Conservation (phyloP, 2,888 invertebrate genomes). For the Chelonus formosanus region DNA sequence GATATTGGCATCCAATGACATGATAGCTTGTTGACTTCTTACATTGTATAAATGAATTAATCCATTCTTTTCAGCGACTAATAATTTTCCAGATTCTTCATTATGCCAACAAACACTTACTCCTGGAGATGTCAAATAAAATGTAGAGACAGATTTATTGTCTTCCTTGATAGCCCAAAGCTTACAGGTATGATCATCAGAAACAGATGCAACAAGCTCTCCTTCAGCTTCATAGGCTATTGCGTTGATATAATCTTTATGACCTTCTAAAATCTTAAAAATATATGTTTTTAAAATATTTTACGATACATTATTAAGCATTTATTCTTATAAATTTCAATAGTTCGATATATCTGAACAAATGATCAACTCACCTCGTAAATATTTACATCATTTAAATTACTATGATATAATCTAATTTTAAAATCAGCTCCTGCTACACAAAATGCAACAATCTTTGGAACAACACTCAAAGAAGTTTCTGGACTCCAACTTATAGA, state of each 20-base stretch:
- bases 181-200: slow-evolving; percentile 79
- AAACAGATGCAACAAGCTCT: slow-evolving; percentile 75
- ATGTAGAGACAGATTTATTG: slow-evolving; percentile 68
- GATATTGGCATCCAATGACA: slow-evolving; percentile 73
- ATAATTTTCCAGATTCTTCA: slow-evolving; percentile 74
- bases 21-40: slow-evolving; percentile 72
- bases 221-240: slow-evolving; percentile 76
- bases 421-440: slow-evolving; percentile 70
- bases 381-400: slow-evolving; percentile 66
- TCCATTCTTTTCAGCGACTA: slow-evolving; percentile 81
- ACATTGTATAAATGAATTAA: slow-evolving; percentile 78
- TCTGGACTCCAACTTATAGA: slow-evolving; percentile 72
- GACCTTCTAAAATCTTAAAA: slow-evolving; percentile 69
- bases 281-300: too few species aligned
- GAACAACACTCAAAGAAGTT: slow-evolving; percentile 70
- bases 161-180: slow-evolving; percentile 71
- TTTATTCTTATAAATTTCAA: too few species aligned
- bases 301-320: too few species aligned
- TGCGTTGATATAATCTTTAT: slow-evolving; percentile 76
- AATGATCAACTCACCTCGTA: slow-evolving; percentile 61
- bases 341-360: too few species aligned
- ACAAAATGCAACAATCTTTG: slow-evolving; percentile 69
- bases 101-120: slow-evolving; percentile 75
- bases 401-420: slow-evolving; percentile 68
- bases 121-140: slow-evolving; percentile 74